Evolutionary conservation across 2,113 vertebrate genomes (phyloP).

Genomic region (Hucho hucho): DNA sequence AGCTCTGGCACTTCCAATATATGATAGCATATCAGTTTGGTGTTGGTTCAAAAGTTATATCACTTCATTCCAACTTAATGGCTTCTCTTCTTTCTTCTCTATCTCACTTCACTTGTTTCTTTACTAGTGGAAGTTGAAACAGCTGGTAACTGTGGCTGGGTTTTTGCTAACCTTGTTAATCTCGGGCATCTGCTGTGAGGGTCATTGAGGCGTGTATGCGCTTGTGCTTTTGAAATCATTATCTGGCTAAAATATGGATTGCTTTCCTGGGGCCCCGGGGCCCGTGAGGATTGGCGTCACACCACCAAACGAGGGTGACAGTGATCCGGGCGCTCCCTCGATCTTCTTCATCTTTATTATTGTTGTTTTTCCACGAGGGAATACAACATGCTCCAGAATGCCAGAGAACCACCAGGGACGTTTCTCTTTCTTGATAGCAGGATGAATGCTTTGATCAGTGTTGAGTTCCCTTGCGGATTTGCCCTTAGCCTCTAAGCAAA

Average conservation of each 20-base stretch:
- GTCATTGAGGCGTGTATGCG: too few relatives aligned
- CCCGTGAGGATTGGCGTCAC: neutral
- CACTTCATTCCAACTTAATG: neutral
- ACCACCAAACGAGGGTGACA: slow-evolving; percentile 26
- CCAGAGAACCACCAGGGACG: slow-evolving; percentile 18
- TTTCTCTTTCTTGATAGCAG: slow-evolving; percentile 19
- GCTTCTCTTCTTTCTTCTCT: neutral
- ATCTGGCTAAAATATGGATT: slow-evolving; percentile 11
- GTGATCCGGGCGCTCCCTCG: neutral
- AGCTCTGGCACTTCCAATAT: neutral
- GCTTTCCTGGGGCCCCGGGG: too few relatives aligned
- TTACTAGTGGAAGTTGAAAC: neutral
- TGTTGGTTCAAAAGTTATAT: neutral
- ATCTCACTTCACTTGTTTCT: slow-evolving; percentile 9
- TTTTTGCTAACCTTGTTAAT: too few relatives aligned
- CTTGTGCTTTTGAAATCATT: neutral
- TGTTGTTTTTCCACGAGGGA: slow-evolving; percentile 18
- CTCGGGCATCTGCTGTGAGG: too few relatives aligned
- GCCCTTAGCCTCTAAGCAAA: slow-evolving; percentile 29
- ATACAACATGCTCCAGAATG: slow-evolving; percentile 17
- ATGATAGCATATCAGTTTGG: neutral
- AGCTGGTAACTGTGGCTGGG: too few relatives aligned
- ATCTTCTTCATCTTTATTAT: slow-evolving; percentile 6
- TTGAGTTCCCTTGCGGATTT: slow-evolving; percentile 34
- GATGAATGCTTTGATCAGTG: slow-evolving; percentile 40